These are phyloP conservation scores for Saccopteryx leptura DNA, from an alignment of 2,113 vertebrate species.

Conservation along the genomic window DNA sequence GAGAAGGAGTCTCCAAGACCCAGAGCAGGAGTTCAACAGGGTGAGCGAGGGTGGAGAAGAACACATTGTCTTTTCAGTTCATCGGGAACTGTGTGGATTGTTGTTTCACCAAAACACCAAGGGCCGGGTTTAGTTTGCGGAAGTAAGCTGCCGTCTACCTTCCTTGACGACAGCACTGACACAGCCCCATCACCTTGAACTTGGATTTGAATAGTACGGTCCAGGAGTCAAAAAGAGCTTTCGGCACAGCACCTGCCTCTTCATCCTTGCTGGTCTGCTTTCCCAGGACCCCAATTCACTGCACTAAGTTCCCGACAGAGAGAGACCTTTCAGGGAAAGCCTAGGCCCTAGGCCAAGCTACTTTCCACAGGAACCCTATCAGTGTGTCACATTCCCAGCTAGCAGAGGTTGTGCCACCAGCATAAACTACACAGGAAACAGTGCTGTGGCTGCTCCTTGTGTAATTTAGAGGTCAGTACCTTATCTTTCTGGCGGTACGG, in stretches of 20 bases:
- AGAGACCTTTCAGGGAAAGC: background rate
- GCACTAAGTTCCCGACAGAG: background rate
- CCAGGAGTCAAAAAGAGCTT: background rate
- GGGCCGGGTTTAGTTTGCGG: background rate
- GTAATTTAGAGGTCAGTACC: slow-evolving; percentile 62
- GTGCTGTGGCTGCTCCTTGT: background rate
- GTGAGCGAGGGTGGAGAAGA: background rate
- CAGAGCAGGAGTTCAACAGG: background rate
- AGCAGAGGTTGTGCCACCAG: background rate
- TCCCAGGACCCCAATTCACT: background rate
- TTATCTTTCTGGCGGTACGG: slow-evolving; percentile 46
- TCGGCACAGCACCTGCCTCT: background rate
- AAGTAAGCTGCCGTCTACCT: background rate
- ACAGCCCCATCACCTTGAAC: background rate
- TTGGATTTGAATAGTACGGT: background rate
- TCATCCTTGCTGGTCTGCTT: background rate
- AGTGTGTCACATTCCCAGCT: background rate
- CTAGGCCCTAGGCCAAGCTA: background rate
- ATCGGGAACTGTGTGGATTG: rapidly evolving
- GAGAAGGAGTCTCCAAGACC: background rate
- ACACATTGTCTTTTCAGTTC: no score
- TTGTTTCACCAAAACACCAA: background rate
- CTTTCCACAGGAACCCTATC: background rate
- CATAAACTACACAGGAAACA: background rate
- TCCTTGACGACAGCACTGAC: background rate